Conservation (phyloP, 2,888 invertebrate species). For the Drosophila suboccidentalis region DNA sequence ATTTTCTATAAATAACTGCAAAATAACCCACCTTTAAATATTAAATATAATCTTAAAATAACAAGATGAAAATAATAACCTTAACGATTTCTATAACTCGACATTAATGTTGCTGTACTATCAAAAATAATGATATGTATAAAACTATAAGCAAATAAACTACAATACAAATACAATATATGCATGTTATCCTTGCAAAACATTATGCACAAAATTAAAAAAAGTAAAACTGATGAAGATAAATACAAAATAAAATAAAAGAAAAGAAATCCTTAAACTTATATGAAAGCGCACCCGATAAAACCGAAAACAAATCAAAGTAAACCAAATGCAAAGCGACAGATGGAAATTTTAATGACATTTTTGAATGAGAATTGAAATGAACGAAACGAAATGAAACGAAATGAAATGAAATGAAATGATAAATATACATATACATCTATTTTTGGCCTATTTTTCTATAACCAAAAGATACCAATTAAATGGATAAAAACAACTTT, state of each 20-base stretch:
- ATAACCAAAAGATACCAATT: constrained; percentile 58
- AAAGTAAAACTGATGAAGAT: not conserved
- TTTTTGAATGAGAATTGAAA: constrained; percentile 63
- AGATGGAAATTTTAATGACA: constrained; percentile 66
- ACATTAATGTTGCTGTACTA: constrained; percentile 49
- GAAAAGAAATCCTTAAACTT: constrained; percentile 17
- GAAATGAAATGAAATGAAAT: constrained; percentile 48
- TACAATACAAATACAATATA: constrained; percentile 30
- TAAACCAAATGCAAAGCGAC: constrained; percentile 56
- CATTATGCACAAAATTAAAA: constrained; percentile 51
- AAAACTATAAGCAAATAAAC: constrained; percentile 34
- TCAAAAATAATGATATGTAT: constrained; percentile 32
- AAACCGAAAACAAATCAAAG: constrained; percentile 51
- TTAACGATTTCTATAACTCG: constrained; percentile 54
- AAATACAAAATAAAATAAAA: constrained; percentile 8
- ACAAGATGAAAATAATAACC: constrained; percentile 30
- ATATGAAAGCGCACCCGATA: constrained; percentile 34
- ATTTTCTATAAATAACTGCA: constrained; percentile 75
- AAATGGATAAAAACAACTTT: constrained; percentile 56
- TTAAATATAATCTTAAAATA: constrained; percentile 63
- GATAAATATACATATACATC: constrained; percentile 70
- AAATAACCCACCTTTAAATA: constrained; percentile 83
- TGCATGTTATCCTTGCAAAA: constrained; percentile 57
- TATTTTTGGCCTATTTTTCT: constrained; percentile 84
- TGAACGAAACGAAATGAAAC: no score